phyloP scores from a whole-genome alignment of 2,888 invertebrate species.

The Antheraea assamensis region DNA sequence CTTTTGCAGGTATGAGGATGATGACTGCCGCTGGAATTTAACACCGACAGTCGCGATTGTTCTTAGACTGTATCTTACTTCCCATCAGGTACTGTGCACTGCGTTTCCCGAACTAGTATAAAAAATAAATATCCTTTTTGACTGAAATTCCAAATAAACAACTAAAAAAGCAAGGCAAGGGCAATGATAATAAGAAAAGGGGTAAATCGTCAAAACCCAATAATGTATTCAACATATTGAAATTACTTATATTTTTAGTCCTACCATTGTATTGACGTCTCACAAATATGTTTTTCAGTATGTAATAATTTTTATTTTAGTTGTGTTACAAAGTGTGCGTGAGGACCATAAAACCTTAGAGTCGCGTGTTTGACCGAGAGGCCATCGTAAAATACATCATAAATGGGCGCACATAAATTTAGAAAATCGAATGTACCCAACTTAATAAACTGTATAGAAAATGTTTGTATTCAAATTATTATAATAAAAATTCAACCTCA shows the following conservation, averaged over 20 bases:
- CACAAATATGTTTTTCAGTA: conserved; percentile 31
- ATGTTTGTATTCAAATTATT: conserved; percentile 26
- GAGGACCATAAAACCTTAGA: conserved; percentile 64
- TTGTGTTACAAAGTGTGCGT: conserved; percentile 64
- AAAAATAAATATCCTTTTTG: no score
- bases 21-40: no score
- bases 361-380: conserved; percentile 76
- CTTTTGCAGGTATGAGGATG: no score
- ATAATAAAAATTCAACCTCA: neutral
- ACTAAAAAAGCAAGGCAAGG: no score
- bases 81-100: no score
- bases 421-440: conserved; percentile 61
- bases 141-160: no score
- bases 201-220: neutral
- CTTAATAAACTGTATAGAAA: conserved; percentile 46
- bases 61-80: no score
- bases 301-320: conserved; percentile 54
- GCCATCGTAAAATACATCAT: conserved; percentile 74
- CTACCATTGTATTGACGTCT: conserved; percentile 12
- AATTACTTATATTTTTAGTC: neutral
- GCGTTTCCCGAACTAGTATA: no score
- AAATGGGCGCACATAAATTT: conserved; percentile 71
- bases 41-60: no score
- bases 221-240: neutral
- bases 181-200: neutral